Evolutionary conservation across 2,888 invertebrate species (phyloP).

Genomic region (Leptopilina drosophilae): DNA sequence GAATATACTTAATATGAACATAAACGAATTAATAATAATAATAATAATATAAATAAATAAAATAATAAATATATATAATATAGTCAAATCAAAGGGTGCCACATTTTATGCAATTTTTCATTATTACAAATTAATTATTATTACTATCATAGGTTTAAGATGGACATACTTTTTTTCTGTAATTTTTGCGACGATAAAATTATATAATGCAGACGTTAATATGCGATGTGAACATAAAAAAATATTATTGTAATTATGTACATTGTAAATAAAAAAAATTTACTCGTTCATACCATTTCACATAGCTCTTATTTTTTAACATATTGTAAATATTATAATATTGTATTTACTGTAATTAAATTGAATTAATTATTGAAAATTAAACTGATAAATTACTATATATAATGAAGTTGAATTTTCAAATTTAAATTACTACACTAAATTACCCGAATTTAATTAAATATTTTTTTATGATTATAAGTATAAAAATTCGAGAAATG

Average conservation of each 20-base stretch:
- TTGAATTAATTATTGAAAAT: no score
- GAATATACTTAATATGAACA: not conserved
- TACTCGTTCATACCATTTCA: slow-evolving; percentile 15
- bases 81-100: not conserved
- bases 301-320: not conserved
- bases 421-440: no score
- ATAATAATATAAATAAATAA: not conserved
- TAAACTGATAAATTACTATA: no score
- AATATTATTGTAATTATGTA: slow-evolving; percentile 34
- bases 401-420: no score
- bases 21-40: not conserved
- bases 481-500: no score
- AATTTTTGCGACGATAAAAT: slow-evolving; percentile 16
- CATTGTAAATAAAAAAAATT: slow-evolving; percentile 32
- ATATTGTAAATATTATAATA: no score
- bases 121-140: not conserved
- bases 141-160: not conserved
- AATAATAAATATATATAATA: not conserved
- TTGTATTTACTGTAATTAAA: no score
- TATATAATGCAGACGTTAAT: not conserved
- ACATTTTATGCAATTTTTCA: not conserved
- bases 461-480: no score
- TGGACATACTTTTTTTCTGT: not conserved
- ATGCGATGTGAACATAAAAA: not conserved
- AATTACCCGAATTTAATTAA: no score